A percentile compares a stretch with the other conserved stretches of the same genome.
These are phyloP conservation scores for Upupa epops DNA, from an alignment of 2,113 vertebrate genomes.

Conservation along the genomic window DNA sequence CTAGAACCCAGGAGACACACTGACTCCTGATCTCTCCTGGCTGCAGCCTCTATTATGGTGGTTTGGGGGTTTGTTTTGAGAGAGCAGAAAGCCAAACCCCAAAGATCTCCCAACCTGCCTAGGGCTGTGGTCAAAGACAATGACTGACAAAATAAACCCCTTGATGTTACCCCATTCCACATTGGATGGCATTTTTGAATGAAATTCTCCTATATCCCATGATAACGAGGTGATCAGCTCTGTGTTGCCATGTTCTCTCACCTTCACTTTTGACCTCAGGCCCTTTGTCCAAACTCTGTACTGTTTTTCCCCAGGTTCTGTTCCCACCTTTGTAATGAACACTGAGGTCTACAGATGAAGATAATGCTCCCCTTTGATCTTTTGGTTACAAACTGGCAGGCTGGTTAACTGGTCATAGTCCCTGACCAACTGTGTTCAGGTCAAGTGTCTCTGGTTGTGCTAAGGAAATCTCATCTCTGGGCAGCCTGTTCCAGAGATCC, in stretches of 20 bases:
- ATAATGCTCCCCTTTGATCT: not conserved
- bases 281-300: not conserved
- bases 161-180: not conserved
- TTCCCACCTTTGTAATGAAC: not conserved
- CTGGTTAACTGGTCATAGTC: not conserved
- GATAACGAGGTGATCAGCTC: not conserved
- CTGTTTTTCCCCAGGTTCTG: not conserved
- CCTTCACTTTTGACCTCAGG: not conserved
- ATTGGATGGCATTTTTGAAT: not conserved
- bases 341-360: not conserved
- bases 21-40: not conserved
- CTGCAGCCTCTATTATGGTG: not conserved
- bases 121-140: not conserved
- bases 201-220: not conserved
- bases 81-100: not conserved
- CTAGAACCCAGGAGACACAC: not conserved
- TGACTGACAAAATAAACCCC: not conserved
- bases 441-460: not conserved
- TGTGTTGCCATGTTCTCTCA: accelerated
- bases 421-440: not conserved
- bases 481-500: too few relatives aligned
- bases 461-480: not conserved
- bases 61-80: not conserved
- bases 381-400: not conserved
- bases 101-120: not conserved